These are phyloP conservation scores for Eupithecia centaureata DNA, from an alignment of 2,888 invertebrate genomes.

Conservation along the genomic window DNA sequence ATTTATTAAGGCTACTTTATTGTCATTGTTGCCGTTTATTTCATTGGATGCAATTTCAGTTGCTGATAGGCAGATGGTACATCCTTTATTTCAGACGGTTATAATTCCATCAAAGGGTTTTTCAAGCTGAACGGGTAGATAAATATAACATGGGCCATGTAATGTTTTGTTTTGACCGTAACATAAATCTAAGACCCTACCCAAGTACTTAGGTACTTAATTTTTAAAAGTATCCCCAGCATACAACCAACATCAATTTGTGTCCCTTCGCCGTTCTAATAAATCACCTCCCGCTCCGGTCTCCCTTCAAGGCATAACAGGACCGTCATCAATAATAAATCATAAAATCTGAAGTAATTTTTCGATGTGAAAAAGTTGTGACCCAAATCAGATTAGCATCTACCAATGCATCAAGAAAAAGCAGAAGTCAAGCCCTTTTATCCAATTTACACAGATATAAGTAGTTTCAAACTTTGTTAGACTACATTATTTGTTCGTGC, in stretches of 20 bases:
- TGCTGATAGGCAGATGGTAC: neutral
- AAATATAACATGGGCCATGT: neutral
- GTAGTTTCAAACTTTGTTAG: neutral
- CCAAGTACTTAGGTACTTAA: neutral
- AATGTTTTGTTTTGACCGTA: neutral
- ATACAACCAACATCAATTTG: constrained; percentile 33
- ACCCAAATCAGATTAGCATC: constrained; percentile 21
- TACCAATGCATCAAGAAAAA: constrained; percentile 10
- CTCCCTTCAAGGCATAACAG: constrained; percentile 37
- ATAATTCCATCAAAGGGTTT: neutral
- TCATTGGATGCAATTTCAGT: constrained; percentile 8
- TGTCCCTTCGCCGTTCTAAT: constrained; percentile 39
- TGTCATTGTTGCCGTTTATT: constrained; percentile 6
- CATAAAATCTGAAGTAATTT: constrained; percentile 37
- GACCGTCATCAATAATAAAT: constrained; percentile 44
- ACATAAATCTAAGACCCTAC: neutral
- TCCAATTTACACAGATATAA: too few species aligned
- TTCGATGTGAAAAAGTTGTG: constrained; percentile 35
- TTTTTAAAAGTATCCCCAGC: neutral
- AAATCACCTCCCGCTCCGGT: constrained; percentile 38
- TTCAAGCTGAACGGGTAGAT: neutral
- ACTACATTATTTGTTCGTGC: neutral
- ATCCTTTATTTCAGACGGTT: constrained; percentile 13
- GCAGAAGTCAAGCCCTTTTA: neutral
- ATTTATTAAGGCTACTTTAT: constrained; percentile 16